Base-by-base conservation (phyloP, 1,140 invertebrate species). In the Papilio polyxenes region DNA sequence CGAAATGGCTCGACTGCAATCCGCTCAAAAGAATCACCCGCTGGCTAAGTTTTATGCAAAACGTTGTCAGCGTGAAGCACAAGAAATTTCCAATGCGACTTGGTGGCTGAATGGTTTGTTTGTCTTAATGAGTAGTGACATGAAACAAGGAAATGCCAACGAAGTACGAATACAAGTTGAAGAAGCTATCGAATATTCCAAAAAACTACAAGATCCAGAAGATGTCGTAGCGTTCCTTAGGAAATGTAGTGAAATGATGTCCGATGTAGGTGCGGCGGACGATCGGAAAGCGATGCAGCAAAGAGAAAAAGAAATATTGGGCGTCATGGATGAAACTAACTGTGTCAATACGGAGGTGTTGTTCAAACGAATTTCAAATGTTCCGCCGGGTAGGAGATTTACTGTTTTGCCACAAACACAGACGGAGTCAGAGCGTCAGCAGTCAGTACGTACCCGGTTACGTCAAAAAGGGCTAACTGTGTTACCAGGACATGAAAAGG, bases 61-160 rank as follows among this genome's bases (percentile, higher is more conserved):
- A 80, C 94, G 95, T 79, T 95, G 95, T 83, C 95, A 95, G 49
- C 85, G 90, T 13, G 93, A 95, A 86, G 95, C 93, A 74, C 91
- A 94, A 84, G 91, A 92, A 79, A 86, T 93, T 65, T 87, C 87
- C 51, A 94, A 88, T 81, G 86, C 88, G 0, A 91, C 90, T 0
- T 95, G 95, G 95, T 93, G 94, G 87, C 83, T 95, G 11, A 95
- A 95, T 82, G 95, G 93, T 0, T 92, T 87, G 44, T 94, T 95
- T 80, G 90, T 95, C 3, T 83, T 95, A 15, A 92, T 94, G 86
- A 95, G 93, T 23, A 93, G 93, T 9, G 95, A 95, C 79, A 93
- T 95, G 88, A 92, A 93, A 81, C 94, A 95, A 86, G 92, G 95
- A 11, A 95, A 95, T 82, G 92, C 94, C 40, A 95, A 95, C 76